Percentiles rank a stretch among this genome's conserved stretches.
These are phyloP conservation scores for Himantopus leucocephalus DNA, from an alignment of 2,113 vertebrate genomes.

Conservation along the genomic window DNA sequence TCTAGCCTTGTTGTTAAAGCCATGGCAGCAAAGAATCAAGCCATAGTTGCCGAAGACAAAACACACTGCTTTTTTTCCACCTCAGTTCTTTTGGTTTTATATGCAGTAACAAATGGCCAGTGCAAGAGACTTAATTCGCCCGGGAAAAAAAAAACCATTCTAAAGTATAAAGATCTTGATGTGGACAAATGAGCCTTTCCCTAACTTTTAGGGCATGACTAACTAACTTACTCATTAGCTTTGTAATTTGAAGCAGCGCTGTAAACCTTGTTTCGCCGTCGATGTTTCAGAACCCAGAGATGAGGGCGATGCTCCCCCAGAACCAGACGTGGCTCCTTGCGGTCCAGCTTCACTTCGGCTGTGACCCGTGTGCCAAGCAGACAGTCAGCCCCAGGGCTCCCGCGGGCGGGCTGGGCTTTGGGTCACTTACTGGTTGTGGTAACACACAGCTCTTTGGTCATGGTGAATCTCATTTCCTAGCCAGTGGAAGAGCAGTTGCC, in stretches of 20 bases:
- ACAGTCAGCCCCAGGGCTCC: not conserved
- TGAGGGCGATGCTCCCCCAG: not conserved
- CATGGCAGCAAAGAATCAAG: conserved; percentile 43
- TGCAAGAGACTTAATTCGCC: not conserved
- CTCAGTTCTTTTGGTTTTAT: not conserved
- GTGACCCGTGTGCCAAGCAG: not conserved
- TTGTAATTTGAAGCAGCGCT: not conserved
- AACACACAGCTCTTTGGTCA: not conserved
- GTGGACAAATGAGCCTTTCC: not conserved
- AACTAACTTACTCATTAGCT: not conserved
- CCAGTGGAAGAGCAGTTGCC: not conserved
- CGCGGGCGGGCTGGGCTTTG: rapidly evolving
- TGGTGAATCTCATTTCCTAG: not conserved
- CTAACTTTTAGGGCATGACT: not conserved
- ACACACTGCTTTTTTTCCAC: not conserved
- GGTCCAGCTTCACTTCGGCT: not conserved
- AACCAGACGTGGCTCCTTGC: not conserved
- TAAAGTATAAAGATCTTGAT: not conserved
- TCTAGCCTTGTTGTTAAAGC: conserved; percentile 42
- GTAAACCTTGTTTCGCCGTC: not conserved
- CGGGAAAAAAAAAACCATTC: not conserved
- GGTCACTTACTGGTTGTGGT: no score
- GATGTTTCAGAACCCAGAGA: not conserved
- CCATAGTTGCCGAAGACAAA: not conserved
- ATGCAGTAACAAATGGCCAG: not conserved